Percentiles rank a stretch among this genome's conserved stretches.
Evolutionary conservation across 2,797 vertebrate genomes (phyloP).

Genomic region (Lacerta bilineata): DNA sequence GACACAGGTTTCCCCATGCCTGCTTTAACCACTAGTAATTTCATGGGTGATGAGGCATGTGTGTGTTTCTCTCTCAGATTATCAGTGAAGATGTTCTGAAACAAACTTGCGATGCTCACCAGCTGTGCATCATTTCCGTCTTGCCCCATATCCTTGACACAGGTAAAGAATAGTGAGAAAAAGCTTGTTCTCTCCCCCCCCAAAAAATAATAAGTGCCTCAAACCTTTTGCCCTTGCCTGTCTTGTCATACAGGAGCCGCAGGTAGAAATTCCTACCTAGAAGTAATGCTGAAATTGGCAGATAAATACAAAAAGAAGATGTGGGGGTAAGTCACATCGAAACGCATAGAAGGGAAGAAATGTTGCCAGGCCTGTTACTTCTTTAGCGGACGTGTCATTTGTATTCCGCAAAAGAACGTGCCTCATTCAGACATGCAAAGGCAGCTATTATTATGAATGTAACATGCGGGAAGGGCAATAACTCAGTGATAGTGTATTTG

Average conservation of each 20-base stretch:
- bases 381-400: neutral
- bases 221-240: neutral
- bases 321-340: conserved; percentile 90
- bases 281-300: conserved; percentile 93
- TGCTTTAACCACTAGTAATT: neutral
- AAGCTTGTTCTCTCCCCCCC: neutral
- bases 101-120: conserved; percentile 92
- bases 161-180: conserved; percentile 77
- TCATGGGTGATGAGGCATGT: neutral
- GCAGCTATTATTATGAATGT: neutral
- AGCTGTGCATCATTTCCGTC: conserved; percentile 92
- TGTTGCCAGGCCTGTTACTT: neutral
- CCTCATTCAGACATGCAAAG: neutral
- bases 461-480: accelerated
- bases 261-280: conserved; percentile 93
- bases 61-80: conserved; percentile 81
- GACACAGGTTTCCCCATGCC: neutral
- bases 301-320: conserved; percentile 99
- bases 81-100: conserved; percentile 86
- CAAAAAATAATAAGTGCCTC: neutral
- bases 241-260: conserved; percentile 84
- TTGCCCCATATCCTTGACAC: conserved; percentile 97
- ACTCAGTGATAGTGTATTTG: no score
- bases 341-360: neutral
- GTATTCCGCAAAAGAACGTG: neutral